Base-by-base conservation (phyloP, 64 coral and sea anemone species). In the Pocillopora verrucosa region DNA sequence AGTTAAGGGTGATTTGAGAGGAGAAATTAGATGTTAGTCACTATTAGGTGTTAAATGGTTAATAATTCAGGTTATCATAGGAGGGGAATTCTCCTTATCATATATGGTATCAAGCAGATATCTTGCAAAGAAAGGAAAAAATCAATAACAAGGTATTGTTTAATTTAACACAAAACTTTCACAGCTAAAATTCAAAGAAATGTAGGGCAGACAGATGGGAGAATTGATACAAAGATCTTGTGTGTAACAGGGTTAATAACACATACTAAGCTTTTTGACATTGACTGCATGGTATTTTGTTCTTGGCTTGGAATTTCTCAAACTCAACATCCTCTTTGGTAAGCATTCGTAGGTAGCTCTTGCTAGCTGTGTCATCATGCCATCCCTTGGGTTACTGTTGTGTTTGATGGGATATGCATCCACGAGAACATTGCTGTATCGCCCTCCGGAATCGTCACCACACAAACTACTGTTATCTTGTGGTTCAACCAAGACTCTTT, bases 331-430 rank as follows among this genome's bases (percentile, higher is more conserved):
- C 82, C 56, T 70, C 26, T 13, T 85, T 70, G 12, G 82, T 85
- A 13, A 65, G 70, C 70, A 85, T 57, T 13, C 2, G 26, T 22
- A 85, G 70, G 64, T 57, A 65, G 36, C 82, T 85, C 70, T 85
- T 85, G 19, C 82, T 85, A 24, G 63, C 56, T 51, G 19, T 57
- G 38, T 85, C 82, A 30, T 85, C 82, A 85, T 85, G 82, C 20
- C n/a, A 22, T 85, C 26, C 19, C 16, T 36, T 85, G 16, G 82
- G 36, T n/a, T 16, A 85, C 65, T 57, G 37, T 16, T 70, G 4
- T 85, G 41, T 85, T 85, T 19, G 82, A 85, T 25, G 82, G 82
- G 41, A 85, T 57, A 26, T 85, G 82, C 20, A 26, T 85, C 82
- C 82, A 85, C 7, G 82, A 85, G 61, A 85, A 85, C 17, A 56